phyloP scores from a whole-genome alignment of 23 tunicate genomes.

The Botrylloides violaceus region DNA sequence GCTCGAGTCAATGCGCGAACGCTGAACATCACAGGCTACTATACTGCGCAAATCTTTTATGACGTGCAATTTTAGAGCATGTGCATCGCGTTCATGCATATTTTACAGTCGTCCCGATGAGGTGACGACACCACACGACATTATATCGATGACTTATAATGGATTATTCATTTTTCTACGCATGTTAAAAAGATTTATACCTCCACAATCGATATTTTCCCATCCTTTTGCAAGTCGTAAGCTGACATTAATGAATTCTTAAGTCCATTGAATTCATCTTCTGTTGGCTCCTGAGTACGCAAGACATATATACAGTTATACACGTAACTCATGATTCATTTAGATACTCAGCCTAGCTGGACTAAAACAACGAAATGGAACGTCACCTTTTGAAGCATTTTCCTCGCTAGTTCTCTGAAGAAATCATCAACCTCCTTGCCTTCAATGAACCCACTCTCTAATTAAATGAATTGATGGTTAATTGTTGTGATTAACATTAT shows the following conservation, averaged over 20 bases:
- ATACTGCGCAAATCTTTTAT: too few relatives aligned
- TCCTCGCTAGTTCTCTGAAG: conserved; percentile 51
- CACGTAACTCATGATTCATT: not conserved
- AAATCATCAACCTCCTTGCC: conserved; percentile 64
- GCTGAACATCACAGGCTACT: too few relatives aligned
- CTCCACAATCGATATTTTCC: conserved; percentile 64
- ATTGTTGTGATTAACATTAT: not conserved
- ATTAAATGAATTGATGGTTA: not conserved
- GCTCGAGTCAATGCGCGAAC: too few relatives aligned
- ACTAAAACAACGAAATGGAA: not conserved
- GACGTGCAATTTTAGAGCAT: too few relatives aligned
- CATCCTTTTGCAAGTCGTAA: conserved; percentile 37
- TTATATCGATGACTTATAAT: too few relatives aligned
- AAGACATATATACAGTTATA: not conserved
- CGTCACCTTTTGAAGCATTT: conserved; percentile 56
- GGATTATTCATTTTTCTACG: too few relatives aligned
- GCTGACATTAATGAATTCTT: conserved; percentile 55
- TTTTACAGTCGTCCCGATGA: too few relatives aligned
- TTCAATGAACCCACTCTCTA: conserved; percentile 76
- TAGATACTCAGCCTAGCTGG: too few relatives aligned
- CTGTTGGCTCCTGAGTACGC: conserved; percentile 43
- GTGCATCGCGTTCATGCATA: too few relatives aligned
- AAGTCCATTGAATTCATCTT: conserved; percentile 29
- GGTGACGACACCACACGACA: too few relatives aligned
- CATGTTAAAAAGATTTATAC: too few relatives aligned